Conservation (phyloP, 2,797 vertebrate species). For the Hoplostethus mediterraneus region DNA sequence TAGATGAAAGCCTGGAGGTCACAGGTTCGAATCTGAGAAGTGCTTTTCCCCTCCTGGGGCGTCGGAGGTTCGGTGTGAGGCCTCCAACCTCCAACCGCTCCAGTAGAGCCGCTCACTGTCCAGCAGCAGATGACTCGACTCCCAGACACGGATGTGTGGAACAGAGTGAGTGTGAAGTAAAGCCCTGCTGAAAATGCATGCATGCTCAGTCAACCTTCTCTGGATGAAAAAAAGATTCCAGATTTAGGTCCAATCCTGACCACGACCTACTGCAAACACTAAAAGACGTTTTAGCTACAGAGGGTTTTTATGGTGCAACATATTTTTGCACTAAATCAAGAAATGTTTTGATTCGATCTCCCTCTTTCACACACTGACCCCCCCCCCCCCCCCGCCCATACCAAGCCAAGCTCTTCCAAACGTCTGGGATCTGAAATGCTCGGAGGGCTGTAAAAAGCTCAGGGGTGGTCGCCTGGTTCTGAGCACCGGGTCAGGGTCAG, state of each 20-base stretch:
- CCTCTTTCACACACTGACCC: constrained; percentile 22
- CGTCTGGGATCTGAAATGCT: constrained; percentile 48
- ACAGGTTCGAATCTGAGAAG: constrained; percentile 46
- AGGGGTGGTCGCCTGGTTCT: constrained; percentile 61
- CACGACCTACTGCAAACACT: constrained; percentile 41
- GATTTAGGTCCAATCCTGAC: constrained; percentile 34
- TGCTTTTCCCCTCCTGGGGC: constrained; percentile 4
- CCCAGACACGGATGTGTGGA: constrained; percentile 47
- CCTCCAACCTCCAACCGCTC: constrained; percentile 26
- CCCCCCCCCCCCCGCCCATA: constrained; percentile 35
- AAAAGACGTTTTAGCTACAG: neutral
- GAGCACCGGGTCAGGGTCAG: constrained; percentile 48
- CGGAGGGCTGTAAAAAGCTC: constrained; percentile 59
- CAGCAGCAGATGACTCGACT: constrained; percentile 28
- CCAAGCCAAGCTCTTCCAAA: constrained; percentile 39
- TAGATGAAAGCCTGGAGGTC: constrained; percentile 51
- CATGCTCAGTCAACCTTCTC: constrained; percentile 36
- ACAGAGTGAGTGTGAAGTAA: constrained; percentile 29
- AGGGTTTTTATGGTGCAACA: constrained; percentile 38
- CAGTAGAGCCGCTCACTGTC: constrained; percentile 6
- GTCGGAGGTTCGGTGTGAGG: constrained; percentile 4
- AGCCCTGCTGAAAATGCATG: constrained; percentile 23
- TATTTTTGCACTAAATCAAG: constrained; percentile 48
- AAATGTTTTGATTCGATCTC: constrained; percentile 54
- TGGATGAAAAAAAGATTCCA: constrained; percentile 36